Base-by-base conservation (phyloP, 2,113 vertebrate species). In the Cephalopterus ornatus region DNA sequence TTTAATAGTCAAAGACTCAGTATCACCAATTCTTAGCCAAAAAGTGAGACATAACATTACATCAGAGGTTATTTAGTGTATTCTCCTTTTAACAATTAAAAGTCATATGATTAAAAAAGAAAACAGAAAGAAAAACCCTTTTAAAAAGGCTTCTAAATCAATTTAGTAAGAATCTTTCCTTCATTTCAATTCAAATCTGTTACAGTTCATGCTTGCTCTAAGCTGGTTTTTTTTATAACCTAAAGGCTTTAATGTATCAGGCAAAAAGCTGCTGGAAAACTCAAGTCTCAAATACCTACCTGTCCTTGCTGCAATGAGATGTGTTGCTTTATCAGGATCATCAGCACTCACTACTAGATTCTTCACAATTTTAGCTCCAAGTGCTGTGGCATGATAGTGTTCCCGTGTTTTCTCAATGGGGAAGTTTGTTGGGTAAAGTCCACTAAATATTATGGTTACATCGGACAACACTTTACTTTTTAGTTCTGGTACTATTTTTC, bases 361-460 rank as follows among this genome's bases (percentile, higher is more conserved):
- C 92, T 98, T 99, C 97, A 98, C 96, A 47, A 99, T 98, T 93
- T 97, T 98, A 44, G 99, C 99, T 30, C 99, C 99, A 46, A 99
- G 98, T 3, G 99, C 98, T 39, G 98, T 99, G 76, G 99, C 99
- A 3, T 99, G 99, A 95, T 99, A 99, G 92, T 97, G 98, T 92
- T 99, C 99, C 5, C 99, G 98, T 11, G 99, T 99, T 93, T 98
- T 98, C 95, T 99, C 99, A 94, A 99, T 98, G 2, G 99, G 99
- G 91, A 99, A 99, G 95, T 99, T 99, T 22, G 99, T 99, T 3
- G 99, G 99, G 95, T 99, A 99, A 16, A 99, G 98, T 46, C 99
- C 99, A 2, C 99, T 99, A 97, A 99, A 99, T 59, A 98, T 98
- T 16, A 99, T 95, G 9, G 93, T 98, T 5, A 98, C 98, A 8